phyloP scores from a whole-genome alignment of 2,113 vertebrate species.

The Danionella cerebrum region DNA sequence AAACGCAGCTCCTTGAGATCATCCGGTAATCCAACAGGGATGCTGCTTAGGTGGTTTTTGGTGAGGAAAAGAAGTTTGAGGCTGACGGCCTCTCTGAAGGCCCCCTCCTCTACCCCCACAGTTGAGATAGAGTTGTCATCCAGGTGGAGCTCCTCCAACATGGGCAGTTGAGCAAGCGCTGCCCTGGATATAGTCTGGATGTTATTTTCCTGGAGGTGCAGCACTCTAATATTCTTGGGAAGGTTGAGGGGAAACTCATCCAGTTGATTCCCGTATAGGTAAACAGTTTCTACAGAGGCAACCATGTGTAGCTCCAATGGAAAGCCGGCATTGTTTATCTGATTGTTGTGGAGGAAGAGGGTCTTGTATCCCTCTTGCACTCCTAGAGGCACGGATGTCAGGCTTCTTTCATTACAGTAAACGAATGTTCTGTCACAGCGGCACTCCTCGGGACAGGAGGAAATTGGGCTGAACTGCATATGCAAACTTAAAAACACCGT shows the following conservation, averaged over 20 bases:
- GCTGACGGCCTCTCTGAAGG: constrained; percentile 87
- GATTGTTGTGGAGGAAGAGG: constrained; percentile 98
- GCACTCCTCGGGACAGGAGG: constrained; percentile 84
- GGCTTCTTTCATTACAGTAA: constrained; percentile 96
- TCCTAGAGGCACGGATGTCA: constrained; percentile 98
- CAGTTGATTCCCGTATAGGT: constrained; percentile 92
- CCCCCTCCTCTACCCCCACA: constrained; percentile 92
- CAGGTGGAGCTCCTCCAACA: constrained; percentile 88
- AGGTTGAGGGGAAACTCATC: constrained; percentile 97
- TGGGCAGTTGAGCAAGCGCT: constrained; percentile 84
- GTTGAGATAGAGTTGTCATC: constrained; percentile 98
- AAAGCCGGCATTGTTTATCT: constrained; percentile 99
- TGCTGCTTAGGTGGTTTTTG: constrained; percentile 94
- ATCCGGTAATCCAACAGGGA: constrained; percentile 87
- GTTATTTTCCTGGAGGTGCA: constrained; percentile 97
- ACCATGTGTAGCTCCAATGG: constrained; percentile 87
- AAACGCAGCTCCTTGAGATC: constrained; percentile 87
- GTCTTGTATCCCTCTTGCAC: constrained; percentile 89
- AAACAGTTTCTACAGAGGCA: constrained; percentile 86
- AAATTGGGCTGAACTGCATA: constrained; percentile 70
- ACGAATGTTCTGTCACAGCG: constrained; percentile 91
- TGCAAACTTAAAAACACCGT: constrained; percentile 81
- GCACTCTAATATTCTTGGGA: constrained; percentile 84
- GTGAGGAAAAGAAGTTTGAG: constrained; percentile 93
- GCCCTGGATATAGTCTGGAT: constrained; percentile 95